These are phyloP conservation scores for Neria commutata DNA, from an alignment of 2,888 invertebrate genomes.

Conservation along the genomic window DNA sequence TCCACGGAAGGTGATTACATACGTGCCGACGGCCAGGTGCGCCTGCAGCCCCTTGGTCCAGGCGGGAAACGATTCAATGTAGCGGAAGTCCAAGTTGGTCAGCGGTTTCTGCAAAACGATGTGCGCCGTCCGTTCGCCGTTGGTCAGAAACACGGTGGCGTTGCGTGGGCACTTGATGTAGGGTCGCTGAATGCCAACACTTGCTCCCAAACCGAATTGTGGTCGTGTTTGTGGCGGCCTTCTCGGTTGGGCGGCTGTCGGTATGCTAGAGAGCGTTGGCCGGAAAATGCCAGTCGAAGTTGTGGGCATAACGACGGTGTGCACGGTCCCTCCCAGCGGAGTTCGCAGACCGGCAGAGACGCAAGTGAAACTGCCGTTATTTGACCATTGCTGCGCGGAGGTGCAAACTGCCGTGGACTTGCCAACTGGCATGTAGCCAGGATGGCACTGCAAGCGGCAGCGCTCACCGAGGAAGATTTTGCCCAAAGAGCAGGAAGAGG, in stretches of 20 bases:
- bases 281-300: not conserved
- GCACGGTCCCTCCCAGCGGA: not conserved
- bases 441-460: slow-evolving; percentile 63
- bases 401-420: slow-evolving; percentile 54
- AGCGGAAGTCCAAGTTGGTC: slow-evolving; percentile 72
- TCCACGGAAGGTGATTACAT: slow-evolving; percentile 68
- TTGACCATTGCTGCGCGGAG: slow-evolving; percentile 54
- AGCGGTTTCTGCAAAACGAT: slow-evolving; percentile 64
- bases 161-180: slow-evolving; percentile 71
- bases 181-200: slow-evolving; percentile 59
- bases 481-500: slow-evolving; percentile 64
- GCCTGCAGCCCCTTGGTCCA: slow-evolving; percentile 70
- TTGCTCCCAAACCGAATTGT: not conserved
- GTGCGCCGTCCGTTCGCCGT: slow-evolving; percentile 48
- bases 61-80: slow-evolving; percentile 67
- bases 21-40: slow-evolving; percentile 67
- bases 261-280: slow-evolving; percentile 8
- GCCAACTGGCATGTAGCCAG: slow-evolving; percentile 61
- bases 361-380: slow-evolving; percentile 54
- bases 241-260: slow-evolving; percentile 12
- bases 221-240: not conserved
- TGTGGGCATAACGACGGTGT: slow-evolving; percentile 21
- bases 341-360: too few species aligned
- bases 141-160: slow-evolving; percentile 66
- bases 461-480: slow-evolving; percentile 62